Percentiles rank a stretch among this genome's conserved stretches.
phyloP scores from a whole-genome alignment of 2,113 vertebrate species.

The Eira barbara region DNA sequence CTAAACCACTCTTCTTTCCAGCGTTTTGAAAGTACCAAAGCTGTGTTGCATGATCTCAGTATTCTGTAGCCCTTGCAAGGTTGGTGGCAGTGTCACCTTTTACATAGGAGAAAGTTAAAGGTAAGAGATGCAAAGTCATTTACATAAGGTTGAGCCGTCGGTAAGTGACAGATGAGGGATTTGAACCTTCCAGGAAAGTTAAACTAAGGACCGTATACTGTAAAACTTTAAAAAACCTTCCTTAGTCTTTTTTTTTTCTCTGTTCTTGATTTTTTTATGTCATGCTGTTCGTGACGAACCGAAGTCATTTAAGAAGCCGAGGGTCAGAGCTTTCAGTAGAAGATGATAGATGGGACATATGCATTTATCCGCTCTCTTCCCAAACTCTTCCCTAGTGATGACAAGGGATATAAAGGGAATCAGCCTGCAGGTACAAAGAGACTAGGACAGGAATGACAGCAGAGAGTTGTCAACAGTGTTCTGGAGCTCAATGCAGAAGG shows the following conservation, averaged over 20 bases:
- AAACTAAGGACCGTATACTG: neutral
- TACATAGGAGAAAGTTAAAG: neutral
- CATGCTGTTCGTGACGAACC: neutral
- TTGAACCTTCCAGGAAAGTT: neutral
- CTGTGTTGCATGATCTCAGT: no score
- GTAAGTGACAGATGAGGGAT: neutral
- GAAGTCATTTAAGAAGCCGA: conserved; percentile 1
- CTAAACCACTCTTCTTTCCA: neutral
- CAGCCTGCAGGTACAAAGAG: neutral
- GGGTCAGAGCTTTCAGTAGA: neutral
- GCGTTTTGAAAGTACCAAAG: neutral
- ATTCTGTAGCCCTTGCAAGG: neutral
- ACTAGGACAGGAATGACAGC: neutral
- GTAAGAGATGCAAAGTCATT: neutral
- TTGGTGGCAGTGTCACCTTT: neutral
- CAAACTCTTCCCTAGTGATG: neutral
- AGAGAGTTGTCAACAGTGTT: neutral
- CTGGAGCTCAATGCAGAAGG: neutral
- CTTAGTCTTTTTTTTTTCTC: neutral
- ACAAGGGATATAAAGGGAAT: neutral
- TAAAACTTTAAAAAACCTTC: neutral
- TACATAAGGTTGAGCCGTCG: neutral
- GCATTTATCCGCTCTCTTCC: neutral
- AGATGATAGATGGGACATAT: neutral
- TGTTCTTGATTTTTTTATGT: neutral